Base-by-base conservation (phyloP, 2,888 invertebrate species). In the Agrotis segetum region DNA sequence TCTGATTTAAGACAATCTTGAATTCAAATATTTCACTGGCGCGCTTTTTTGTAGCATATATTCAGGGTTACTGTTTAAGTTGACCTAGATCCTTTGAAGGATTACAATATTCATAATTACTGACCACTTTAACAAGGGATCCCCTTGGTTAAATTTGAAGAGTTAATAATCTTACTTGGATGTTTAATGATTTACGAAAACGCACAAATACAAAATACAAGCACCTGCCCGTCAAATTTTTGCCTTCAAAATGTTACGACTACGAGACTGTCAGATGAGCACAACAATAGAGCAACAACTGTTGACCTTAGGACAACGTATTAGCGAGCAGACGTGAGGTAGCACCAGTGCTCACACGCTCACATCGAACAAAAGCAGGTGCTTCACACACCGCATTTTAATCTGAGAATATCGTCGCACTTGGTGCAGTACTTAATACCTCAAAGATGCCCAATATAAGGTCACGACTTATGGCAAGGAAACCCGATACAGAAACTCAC, bases 281-380 rank as follows among this genome's bases (percentile, higher is more conserved):
- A 40, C 67, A 40, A 13, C 21, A 49, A 50, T 21, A 66, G 47
- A 50, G 7, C n/a, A 24, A 70, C 24, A 24, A 17, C 24, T 19
- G 4, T 47, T 16, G 6, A 40, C 11, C 65, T 17, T 17, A 21
- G 62, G 14, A 64, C 16, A n/a, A 9, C 5, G 17, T 21, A 14
- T 21, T 58, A 17, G 19, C 17, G 17, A 40, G 13, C 29, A n/a
- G 29, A 0, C 21, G 21, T 13, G 29, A n/a, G 55, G 5, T 4
- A 29, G 29, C 29, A 11, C n/a, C 52, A 29, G 11, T 52, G n/a
- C 11, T 52, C 11, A 52, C 29, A 16, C n/a, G n/a, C n/a, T n/a
- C n/a, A n/a, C n/a, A n/a, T n/a, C 55, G 40, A 29, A 53, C 55
- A 16, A 16, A 34, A 53, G 17, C 71, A 71, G 50, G 34, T 73